These are phyloP conservation scores for Ariolimax columbianus DNA, from an alignment of 2,888 invertebrate species.

Conservation along the genomic window DNA sequence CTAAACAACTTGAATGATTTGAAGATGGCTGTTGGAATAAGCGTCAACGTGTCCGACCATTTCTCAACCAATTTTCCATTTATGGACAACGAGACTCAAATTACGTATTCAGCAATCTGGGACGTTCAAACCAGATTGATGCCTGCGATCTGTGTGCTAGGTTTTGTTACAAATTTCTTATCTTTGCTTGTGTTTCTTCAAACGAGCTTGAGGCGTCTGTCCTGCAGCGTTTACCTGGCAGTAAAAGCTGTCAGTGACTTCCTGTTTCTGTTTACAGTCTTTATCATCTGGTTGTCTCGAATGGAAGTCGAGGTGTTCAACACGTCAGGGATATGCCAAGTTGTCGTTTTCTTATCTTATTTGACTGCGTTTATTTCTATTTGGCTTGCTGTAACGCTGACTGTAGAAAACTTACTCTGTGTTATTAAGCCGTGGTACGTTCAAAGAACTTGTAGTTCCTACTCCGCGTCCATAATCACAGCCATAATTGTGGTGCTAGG, in stretches of 20 bases:
- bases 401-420: slow-evolving; percentile 78
- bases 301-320: slow-evolving; percentile 68
- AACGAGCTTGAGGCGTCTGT: slow-evolving; percentile 77
- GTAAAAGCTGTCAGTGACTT: slow-evolving; percentile 36
- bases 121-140: background rate
- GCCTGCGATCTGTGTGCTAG: slow-evolving; percentile 29
- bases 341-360: slow-evolving; percentile 76
- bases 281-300: slow-evolving; percentile 26
- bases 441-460: slow-evolving; percentile 28
- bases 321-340: slow-evolving; percentile 78
- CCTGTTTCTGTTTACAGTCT: slow-evolving; percentile 21
- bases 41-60: background rate
- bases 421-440: slow-evolving; percentile 78
- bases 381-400: slow-evolving; percentile 72
- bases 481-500: slow-evolving; percentile 3
- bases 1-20: no score
- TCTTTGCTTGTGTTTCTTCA: slow-evolving; percentile 58
- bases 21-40: background rate
- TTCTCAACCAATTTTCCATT: background rate
- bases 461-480: slow-evolving; percentile 24
- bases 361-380: slow-evolving; percentile 77
- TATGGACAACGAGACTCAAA: background rate
- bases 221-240: slow-evolving; percentile 71
- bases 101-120: background rate
- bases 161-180: slow-evolving; percentile 17